Evolutionary conservation across 2,888 invertebrate genomes (phyloP), one percentile per base, ranked within the genome.

Genomic region (Oscheius sp.): DNA sequence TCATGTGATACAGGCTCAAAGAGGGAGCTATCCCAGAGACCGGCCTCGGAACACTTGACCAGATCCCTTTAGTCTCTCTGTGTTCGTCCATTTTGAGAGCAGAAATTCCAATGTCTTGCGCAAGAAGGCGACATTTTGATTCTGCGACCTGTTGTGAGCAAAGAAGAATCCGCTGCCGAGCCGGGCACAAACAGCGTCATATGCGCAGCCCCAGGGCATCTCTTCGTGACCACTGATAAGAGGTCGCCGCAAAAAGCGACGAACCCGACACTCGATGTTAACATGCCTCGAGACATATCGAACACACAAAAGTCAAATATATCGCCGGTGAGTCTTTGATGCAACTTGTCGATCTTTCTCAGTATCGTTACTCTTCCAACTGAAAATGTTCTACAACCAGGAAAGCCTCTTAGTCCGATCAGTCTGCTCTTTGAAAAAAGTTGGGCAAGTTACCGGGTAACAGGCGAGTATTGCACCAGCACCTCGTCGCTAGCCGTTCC

Each of bases 251-350:
- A 68, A 68, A 68, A 68, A 68, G 55, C n/a, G 65, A 55, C 68
- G 68, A 68, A 68, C 68, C 53, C 55, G 35, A 55, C 55, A 68
- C 68, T 53, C 55, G 68, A 68, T 68, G 68, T 68, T 68, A 68
- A 68, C 68, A 68, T 68, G 55, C 68, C n/a, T 48, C n/a, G 35
- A n/a, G n/a, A 29, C 33, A 13, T 55, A 35, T 29, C 11, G 37
- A 10, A 9, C 33, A 55, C 68, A 53, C 42, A 29, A 65, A 63
- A 37, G 53, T 55, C 68, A 68, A 68, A 68, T 68, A 55, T 48
- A 63, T 63, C 10, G 21, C n/a, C 35, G 9, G 33, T 1, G 37
- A 7, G 7, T 42, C 42, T 42, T 10, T n/a, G 35, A 37, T 21
- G 21, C 21, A 21, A 21, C 21, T 21, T 21, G 21, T 21, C 21